These are phyloP conservation scores for Illadopsis cleaveri DNA, from an alignment of 2,113 vertebrate species.

Conservation along the genomic window DNA sequence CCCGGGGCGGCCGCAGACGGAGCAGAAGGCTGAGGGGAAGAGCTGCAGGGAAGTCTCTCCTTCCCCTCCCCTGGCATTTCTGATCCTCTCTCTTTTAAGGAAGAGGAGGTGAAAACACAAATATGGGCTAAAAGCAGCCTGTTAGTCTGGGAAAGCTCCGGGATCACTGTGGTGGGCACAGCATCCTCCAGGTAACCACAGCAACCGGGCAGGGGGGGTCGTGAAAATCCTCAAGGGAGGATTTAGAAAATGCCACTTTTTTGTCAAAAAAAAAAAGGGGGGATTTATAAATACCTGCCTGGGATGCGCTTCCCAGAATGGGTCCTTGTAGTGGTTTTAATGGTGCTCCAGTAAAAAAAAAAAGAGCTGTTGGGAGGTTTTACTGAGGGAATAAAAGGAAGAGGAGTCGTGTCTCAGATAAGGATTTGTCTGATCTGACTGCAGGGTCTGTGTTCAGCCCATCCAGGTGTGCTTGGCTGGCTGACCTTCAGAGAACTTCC, in stretches of 20 bases:
- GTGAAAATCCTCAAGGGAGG: not conserved
- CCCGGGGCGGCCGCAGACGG: not conserved
- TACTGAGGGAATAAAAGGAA: not conserved
- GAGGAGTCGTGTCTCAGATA: not conserved
- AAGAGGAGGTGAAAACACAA: constrained; percentile 49
- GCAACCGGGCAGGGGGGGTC: not conserved
- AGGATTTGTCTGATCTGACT: not conserved
- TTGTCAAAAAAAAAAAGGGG: not conserved
- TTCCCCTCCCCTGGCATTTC: not conserved
- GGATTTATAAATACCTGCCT: not conserved
- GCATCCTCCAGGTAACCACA: constrained; percentile 38
- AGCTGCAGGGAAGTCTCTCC: not conserved
- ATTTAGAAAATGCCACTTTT: not conserved
- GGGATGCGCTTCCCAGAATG: not conserved
- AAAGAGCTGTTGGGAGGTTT: not conserved
- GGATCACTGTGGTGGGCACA: not conserved
- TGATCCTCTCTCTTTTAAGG: not conserved
- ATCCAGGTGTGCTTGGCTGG: not conserved
- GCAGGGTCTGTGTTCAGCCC: not conserved
- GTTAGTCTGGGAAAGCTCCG: not conserved
- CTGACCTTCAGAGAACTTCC: not conserved
- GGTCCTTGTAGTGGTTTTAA: not conserved
- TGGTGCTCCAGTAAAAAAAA: not conserved
- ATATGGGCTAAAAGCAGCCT: not conserved
- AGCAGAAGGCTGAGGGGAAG: constrained; percentile 1